Base-by-base conservation (phyloP, 2,797 vertebrate species). In the Sebastolobus alascanus region DNA sequence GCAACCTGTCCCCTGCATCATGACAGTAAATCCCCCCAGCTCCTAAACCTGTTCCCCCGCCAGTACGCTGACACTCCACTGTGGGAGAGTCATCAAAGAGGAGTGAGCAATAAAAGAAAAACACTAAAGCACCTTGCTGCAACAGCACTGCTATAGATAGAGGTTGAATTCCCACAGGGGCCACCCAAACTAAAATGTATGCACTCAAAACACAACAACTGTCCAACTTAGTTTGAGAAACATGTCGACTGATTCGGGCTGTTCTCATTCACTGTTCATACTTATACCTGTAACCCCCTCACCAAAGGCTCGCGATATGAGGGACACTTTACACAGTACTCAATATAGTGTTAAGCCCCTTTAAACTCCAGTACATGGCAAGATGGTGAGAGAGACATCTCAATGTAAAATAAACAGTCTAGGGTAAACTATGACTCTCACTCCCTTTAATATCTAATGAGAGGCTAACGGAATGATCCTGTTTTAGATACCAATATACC, bases 21-120 rank as follows among this genome's bases (percentile, higher is more conserved):
- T 46, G 70, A 73, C 75, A 64, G 73, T 80, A 87, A 86, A 87
- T 84, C 71, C 74, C 74, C 31, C 35, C n/a, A 65, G 59, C 76
- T 69, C 46, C 67, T 67, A 67, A 82, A 81, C 33, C 68, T 68
- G 75, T 61, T 71, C 50, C 50, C 50, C 46, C 3, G 2, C 18
- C 55, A 64, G 56, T 43, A 35, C 1, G 3, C 74, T 55, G 76
- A 82, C 73, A 75, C 75, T 37, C 65, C 2, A 56, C 79, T 78
- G 73, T 6, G 43, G 70, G 43, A 75, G 65, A 83, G 71, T 79
- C 79, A 80, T 86, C 85, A 84, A 75, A 84, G 63, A 73, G 22
- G 27, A 61, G 66, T 27, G 56, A 72, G 73, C 20, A 52, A 67
- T 81, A 72, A 84, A 74, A 76, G 60, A 43, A 69, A 80, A 83